phyloP scores from a whole-genome alignment of 2,797 vertebrate genomes.

The Brachyrhaphis roseni region DNA sequence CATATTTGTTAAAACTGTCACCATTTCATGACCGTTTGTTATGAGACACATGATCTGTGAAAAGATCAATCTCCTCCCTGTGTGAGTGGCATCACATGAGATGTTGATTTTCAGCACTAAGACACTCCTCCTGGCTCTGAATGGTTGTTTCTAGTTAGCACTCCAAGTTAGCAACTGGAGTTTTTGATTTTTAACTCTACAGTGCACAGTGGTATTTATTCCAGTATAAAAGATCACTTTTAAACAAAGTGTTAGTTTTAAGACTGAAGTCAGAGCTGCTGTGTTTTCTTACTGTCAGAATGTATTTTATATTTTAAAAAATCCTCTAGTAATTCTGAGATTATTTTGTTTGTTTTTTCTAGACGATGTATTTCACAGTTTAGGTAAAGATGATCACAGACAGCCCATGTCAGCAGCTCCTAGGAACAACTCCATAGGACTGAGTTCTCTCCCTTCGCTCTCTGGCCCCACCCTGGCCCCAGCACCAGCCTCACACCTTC shows the following conservation, averaged over 20 bases:
- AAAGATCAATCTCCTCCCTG: too few relatives aligned
- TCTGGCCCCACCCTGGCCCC: conserved; percentile 84
- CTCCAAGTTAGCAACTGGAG: background rate
- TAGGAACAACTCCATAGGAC: conserved; percentile 87
- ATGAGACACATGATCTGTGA: too few relatives aligned
- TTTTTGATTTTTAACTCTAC: background rate
- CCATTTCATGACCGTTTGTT: too few relatives aligned
- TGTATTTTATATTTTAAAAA: background rate
- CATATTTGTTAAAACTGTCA: too few relatives aligned
- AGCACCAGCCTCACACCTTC: conserved; percentile 86
- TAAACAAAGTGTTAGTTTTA: background rate
- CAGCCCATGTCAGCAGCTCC: conserved; percentile 84
- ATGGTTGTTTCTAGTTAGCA: too few relatives aligned
- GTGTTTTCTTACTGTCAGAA: background rate
- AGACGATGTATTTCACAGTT: conserved; percentile 96
- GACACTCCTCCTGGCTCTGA: too few relatives aligned
- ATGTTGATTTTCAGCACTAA: too few relatives aligned
- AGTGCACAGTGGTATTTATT: background rate
- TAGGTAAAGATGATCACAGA: conserved; percentile 93
- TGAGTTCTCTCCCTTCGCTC: conserved; percentile 87
- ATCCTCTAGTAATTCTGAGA: conserved; percentile 12
- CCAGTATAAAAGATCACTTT: background rate
- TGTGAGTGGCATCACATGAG: too few relatives aligned
- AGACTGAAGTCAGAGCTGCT: background rate
- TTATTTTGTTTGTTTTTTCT: conserved; percentile 35